Conservation (phyloP, 1,140 invertebrate species). For the Lepidurus arcticus region DNA sequence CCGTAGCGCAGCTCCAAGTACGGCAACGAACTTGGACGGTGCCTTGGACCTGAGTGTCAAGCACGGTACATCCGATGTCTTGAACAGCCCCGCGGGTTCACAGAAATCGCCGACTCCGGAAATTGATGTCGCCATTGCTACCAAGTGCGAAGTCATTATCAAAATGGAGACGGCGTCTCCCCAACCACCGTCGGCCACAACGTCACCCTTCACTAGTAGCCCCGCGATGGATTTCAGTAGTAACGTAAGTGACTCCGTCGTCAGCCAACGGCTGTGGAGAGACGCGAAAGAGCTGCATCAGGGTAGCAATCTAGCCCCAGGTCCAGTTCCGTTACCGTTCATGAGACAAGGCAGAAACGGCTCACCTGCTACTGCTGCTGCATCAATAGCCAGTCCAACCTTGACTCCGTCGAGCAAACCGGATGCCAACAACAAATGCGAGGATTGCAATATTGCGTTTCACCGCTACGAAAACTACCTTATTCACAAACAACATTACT, state of each 20-base stretch:
- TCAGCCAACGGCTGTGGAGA: slow-evolving; percentile 6
- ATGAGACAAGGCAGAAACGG: slow-evolving; percentile 41
- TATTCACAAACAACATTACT: slow-evolving; percentile 90
- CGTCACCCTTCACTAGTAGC: neutral
- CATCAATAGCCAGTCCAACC: slow-evolving; percentile 41
- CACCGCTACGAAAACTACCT: slow-evolving; percentile 92
- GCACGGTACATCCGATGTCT: neutral
- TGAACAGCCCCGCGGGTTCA: neutral
- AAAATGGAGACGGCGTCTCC: slow-evolving; percentile 5
- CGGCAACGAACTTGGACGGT: neutral
- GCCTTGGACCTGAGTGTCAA: neutral
- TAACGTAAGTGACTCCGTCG: neutral
- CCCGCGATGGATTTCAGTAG: neutral
- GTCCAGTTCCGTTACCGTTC: slow-evolving; percentile 34
- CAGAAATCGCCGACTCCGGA: neutral
- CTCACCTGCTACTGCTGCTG: slow-evolving; percentile 48
- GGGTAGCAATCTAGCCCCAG: slow-evolving; percentile 27
- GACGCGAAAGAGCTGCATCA: slow-evolving; percentile 26
- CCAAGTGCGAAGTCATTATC: neutral
- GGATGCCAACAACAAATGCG: slow-evolving; percentile 80
- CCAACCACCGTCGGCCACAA: neutral
- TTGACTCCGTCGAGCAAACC: slow-evolving; percentile 45
- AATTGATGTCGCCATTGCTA: neutral
- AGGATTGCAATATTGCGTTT: slow-evolving; percentile 95
- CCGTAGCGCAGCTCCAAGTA: neutral